phyloP scores from a whole-genome alignment of 1,140 invertebrate genomes.

The Aphis gossypii region DNA sequence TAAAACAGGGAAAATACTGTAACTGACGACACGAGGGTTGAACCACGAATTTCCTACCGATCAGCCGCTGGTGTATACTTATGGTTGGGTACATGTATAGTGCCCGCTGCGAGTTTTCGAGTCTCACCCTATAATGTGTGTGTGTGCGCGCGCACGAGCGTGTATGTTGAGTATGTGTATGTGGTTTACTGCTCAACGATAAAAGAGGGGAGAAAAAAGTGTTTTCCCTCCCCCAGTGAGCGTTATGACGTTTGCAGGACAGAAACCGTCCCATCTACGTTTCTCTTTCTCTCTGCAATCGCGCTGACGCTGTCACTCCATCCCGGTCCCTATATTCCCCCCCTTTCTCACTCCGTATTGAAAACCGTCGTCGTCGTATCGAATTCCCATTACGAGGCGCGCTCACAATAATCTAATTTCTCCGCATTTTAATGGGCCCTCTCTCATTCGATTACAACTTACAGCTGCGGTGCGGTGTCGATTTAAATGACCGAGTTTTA shows the following conservation, averaged over 20 bases:
- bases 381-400: slow-evolving; percentile 32
- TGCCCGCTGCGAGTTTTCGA: background rate
- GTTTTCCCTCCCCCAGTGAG: background rate
- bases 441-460: slow-evolving; percentile 27
- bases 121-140: background rate
- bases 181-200: background rate
- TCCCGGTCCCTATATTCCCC: too few relatives aligned
- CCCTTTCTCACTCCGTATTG: background rate
- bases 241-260: slow-evolving; percentile 37
- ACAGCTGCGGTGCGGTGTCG: background rate
- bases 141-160: background rate
- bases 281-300: background rate
- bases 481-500: slow-evolving; percentile 5
- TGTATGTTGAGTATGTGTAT: background rate
- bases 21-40: slow-evolving; percentile 1
- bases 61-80: background rate
- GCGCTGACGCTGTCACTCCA: background rate
- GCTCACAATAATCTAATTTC: slow-evolving; percentile 37
- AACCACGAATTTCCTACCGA: slow-evolving; percentile 3
- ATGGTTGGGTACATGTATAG: background rate
- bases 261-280: background rate
- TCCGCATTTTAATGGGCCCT: background rate
- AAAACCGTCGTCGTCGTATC: slow-evolving; percentile 22
- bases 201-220: slow-evolving; percentile 29
- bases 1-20: slow-evolving; percentile 5